Conservation (phyloP, 2,888 invertebrate genomes). For the Ferrisia virgata region DNA sequence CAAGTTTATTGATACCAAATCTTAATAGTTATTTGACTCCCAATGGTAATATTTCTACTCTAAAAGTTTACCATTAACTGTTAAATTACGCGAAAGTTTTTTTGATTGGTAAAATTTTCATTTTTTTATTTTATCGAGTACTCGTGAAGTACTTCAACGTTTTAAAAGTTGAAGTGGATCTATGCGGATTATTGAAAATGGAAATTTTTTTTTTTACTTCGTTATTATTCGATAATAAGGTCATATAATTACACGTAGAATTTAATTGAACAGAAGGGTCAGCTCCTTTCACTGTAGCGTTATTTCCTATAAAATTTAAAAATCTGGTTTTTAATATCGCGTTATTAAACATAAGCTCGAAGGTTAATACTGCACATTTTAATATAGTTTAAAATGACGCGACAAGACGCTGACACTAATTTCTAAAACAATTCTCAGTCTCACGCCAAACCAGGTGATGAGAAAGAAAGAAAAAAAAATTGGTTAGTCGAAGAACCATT, state of each 20-base stretch:
- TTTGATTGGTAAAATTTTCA: not conserved
- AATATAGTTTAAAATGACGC: too few relatives aligned
- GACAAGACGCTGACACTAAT: not conserved
- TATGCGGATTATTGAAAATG: not conserved
- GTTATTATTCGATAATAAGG: not conserved
- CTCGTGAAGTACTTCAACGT: too few relatives aligned
- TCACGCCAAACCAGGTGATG: not conserved
- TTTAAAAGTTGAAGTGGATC: too few relatives aligned
- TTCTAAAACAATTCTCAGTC: not conserved
- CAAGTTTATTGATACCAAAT: too few relatives aligned
- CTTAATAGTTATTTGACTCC: too few relatives aligned
- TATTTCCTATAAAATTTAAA: conserved; percentile 31
- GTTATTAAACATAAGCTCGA: not conserved
- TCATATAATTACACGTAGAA: not conserved
- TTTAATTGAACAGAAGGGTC: conserved; percentile 26
- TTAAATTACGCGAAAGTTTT: too few relatives aligned
- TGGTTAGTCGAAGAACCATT: not conserved
- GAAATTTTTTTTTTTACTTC: not conserved
- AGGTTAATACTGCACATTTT: not conserved
- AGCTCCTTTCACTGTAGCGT: not conserved
- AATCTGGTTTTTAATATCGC: conserved; percentile 15
- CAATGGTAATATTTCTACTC: too few relatives aligned
- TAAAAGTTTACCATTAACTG: too few relatives aligned
- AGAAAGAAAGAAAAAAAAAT: not conserved
- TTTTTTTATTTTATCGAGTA: not conserved